Percentiles rank a stretch among this genome's conserved stretches.
These are phyloP conservation scores for Syrphus vitripennis DNA, from an alignment of 2,888 invertebrate genomes.

Conservation along the genomic window DNA sequence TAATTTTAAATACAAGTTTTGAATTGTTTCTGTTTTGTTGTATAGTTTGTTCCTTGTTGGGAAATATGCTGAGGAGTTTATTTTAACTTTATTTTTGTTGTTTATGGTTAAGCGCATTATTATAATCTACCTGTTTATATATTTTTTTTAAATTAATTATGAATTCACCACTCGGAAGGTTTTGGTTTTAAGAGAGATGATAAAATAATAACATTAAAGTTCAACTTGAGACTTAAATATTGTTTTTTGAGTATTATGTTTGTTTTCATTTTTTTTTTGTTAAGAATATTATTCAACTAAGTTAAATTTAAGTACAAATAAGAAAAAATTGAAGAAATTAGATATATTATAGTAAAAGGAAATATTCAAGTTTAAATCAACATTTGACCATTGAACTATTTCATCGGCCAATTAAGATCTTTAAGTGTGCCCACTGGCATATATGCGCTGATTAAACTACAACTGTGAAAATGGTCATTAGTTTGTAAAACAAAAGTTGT, in stretches of 20 bases:
- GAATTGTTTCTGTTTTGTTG: conserved; percentile 17
- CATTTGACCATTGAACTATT: no score
- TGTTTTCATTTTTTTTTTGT: not conserved
- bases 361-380: no score
- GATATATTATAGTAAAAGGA: no score
- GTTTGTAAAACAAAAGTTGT: no score
- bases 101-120: conserved; percentile 18
- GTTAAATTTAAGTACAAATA: not conserved
- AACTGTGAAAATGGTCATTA: no score
- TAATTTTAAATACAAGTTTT: conserved; percentile 45
- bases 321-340: no score
- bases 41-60: not conserved
- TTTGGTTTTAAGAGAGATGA: not conserved
- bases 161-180: conserved; percentile 3
- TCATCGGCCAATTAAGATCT: no score
- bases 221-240: not conserved
- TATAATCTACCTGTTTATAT: not conserved
- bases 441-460: no score
- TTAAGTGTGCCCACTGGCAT: no score
- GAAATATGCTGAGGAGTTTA: conserved; percentile 7
- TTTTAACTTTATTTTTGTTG: no score
- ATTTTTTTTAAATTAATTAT: not conserved
- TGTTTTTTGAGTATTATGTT: not conserved
- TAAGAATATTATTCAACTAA: not conserved
- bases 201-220: not conserved